A percentile compares a stretch with the other conserved stretches of the same genome.
Evolutionary conservation across 2,797 vertebrate genomes (phyloP).

Genomic region (Leuciscus waleckii): DNA sequence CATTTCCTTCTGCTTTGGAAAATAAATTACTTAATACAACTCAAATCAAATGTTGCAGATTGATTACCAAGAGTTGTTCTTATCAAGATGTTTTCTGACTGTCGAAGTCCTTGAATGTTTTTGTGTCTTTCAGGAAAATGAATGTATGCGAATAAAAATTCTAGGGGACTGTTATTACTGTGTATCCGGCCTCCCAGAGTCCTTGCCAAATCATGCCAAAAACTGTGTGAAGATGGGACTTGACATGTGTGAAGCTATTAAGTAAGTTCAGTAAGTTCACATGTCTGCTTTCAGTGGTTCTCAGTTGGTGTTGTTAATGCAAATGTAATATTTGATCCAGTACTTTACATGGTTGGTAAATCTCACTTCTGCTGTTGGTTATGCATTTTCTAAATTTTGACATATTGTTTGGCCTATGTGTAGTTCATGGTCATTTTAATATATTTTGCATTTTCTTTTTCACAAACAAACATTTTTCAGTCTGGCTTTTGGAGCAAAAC

Average conservation of each 20-base stretch:
- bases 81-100: not conserved
- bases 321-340: not conserved
- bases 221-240: constrained; percentile 99
- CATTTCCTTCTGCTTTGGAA: not conserved
- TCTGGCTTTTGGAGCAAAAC: not conserved
- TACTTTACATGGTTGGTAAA: not conserved
- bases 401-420: not conserved
- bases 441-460: not conserved
- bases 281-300: not conserved
- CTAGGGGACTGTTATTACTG: constrained; percentile 98
- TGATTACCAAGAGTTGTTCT: not conserved
- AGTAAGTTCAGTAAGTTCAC: constrained; percentile 77
- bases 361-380: not conserved
- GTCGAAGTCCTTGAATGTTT: not conserved
- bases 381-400: not conserved
- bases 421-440: not conserved
- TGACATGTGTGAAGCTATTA: constrained; percentile 99
- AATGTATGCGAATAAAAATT: constrained; percentile 99
- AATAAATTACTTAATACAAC: not conserved
- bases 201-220: constrained; percentile 94
- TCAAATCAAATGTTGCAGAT: not conserved
- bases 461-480: not conserved
- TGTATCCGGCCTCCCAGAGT: constrained; percentile 96
- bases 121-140: constrained; percentile 87
- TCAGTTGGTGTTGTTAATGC: not conserved